Conservation (phyloP, 2,797 vertebrate species). For the Myiothlypis chrysogaster region DNA sequence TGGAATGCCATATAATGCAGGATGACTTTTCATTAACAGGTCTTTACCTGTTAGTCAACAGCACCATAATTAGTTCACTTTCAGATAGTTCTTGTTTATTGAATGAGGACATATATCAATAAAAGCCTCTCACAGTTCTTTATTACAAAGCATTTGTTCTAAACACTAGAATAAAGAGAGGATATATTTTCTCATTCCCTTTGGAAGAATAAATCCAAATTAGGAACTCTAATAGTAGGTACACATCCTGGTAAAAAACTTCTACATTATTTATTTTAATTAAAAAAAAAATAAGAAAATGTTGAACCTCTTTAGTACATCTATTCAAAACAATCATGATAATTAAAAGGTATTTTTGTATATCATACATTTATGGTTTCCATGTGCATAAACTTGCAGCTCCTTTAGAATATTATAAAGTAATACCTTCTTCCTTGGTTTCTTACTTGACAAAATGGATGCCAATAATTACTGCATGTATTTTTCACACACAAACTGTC, state of each 20-base stretch:
- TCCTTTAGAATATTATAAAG: background rate
- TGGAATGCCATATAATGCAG: background rate
- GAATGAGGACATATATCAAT: background rate
- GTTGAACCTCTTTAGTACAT: background rate
- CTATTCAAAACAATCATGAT: background rate
- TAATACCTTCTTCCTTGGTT: background rate
- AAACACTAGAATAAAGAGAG: background rate
- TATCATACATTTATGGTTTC: background rate
- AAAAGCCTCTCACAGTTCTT: background rate
- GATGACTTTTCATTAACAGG: slow-evolving; percentile 20
- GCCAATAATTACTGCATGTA: background rate
- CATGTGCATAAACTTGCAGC: background rate
- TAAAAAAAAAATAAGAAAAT: too few species aligned
- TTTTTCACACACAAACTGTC: background rate
- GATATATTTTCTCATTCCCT: background rate
- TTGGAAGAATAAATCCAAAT: background rate
- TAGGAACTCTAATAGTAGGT: background rate
- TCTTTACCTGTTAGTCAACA: slow-evolving; percentile 7
- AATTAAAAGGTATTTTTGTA: background rate
- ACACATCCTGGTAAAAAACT: background rate
- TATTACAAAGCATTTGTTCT: background rate
- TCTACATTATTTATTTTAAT: background rate
- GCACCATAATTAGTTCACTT: background rate
- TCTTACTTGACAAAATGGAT: background rate
- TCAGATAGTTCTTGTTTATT: background rate